These are phyloP conservation scores for Mustela erminea DNA, from an alignment of 2,797 vertebrate species.

Conservation along the genomic window DNA sequence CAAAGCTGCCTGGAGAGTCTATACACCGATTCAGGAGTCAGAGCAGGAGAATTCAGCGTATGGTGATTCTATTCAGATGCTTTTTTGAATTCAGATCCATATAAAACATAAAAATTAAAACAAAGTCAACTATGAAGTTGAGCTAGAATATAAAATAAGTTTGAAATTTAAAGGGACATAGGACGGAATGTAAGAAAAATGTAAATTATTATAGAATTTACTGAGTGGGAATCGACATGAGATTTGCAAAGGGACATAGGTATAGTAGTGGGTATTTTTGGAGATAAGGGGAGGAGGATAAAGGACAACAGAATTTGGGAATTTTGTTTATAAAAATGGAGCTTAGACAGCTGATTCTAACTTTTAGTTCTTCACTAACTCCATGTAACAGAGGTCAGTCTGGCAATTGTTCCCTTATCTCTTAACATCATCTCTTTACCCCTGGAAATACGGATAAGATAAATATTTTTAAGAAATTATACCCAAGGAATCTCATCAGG, in stretches of 20 bases:
- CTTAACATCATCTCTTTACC: neutral
- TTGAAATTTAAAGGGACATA: neutral
- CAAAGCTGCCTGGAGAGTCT: slow-evolving; percentile 6
- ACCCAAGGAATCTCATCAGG: neutral
- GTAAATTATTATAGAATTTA: neutral
- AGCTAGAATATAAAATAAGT: slow-evolving; percentile 26
- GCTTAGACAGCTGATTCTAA: neutral
- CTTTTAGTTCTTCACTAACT: neutral
- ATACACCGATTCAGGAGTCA: neutral
- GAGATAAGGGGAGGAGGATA: neutral
- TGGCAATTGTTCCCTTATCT: neutral
- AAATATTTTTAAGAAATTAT: neutral
- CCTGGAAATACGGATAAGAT: neutral
- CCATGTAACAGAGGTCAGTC: neutral
- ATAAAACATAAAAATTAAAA: neutral
- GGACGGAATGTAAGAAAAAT: neutral
- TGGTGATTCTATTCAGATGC: neutral
- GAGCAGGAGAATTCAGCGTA: neutral
- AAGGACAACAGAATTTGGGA: neutral
- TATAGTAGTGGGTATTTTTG: neutral
- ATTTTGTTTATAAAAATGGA: neutral
- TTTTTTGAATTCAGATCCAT: neutral
- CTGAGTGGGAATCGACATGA: neutral
- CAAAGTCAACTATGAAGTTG: neutral
- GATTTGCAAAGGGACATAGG: neutral